Conservation (phyloP, 1,140 invertebrate genomes). For the Drosophila novamexicana region DNA sequence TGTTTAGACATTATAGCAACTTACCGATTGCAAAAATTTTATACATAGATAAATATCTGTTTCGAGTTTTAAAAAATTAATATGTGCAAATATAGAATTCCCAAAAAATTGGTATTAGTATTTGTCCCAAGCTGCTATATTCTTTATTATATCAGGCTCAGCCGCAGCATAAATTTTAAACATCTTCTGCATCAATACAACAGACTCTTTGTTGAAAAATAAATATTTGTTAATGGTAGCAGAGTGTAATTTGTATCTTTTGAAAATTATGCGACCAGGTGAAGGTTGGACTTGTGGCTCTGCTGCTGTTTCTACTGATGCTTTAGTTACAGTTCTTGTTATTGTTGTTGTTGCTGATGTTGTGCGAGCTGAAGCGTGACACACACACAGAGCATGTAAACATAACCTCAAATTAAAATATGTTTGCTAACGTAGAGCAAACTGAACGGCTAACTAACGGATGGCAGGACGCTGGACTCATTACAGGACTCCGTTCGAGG, state of each 20-base stretch:
- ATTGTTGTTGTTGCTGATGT: slow-evolving; percentile 44
- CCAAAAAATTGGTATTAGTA: too few species aligned
- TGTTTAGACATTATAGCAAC: too few species aligned
- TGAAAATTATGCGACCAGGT: slow-evolving; percentile 42
- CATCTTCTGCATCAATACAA: too few species aligned
- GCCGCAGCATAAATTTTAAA: too few species aligned
- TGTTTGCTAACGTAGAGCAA: slow-evolving; percentile 69
- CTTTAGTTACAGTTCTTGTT: slow-evolving; percentile 18
- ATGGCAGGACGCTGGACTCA: slow-evolving; percentile 26
- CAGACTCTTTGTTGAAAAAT: too few species aligned
- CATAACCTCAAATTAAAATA: slow-evolving; percentile 80
- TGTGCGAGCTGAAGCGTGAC: slow-evolving; percentile 70
- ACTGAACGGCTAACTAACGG: slow-evolving; percentile 51
- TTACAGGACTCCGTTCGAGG: slow-evolving; percentile 34
- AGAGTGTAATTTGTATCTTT: slow-evolving; percentile 30
- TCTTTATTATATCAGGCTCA: too few species aligned
- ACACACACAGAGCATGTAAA: slow-evolving; percentile 59
- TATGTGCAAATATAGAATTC: too few species aligned
- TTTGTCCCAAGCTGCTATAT: too few species aligned
- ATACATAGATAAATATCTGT: too few species aligned
- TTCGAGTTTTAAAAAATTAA: too few species aligned
- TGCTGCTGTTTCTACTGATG: slow-evolving; percentile 11
- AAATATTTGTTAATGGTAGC: slow-evolving; percentile 27
- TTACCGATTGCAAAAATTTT: too few species aligned
- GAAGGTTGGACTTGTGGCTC: slow-evolving; percentile 40